Evolutionary conservation across 2,888 invertebrate species (phyloP).

Genomic region (Ametastegia equiseti): DNA sequence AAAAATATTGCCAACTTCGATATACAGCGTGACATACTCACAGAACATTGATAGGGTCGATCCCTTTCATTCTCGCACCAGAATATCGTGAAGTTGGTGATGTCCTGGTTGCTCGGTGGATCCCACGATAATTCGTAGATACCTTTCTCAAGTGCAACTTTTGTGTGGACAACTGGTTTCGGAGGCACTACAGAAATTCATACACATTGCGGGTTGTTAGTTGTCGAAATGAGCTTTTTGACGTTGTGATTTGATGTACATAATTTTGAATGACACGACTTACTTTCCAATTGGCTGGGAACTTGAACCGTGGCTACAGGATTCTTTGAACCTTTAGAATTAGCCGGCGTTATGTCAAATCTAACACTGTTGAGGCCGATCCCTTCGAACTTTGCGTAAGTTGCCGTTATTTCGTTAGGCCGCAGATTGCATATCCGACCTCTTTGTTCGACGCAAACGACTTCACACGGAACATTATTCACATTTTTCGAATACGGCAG

Average conservation of each 20-base stretch:
- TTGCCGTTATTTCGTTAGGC: constrained; percentile 79
- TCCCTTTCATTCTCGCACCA: constrained; percentile 84
- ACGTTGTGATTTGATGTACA: background rate
- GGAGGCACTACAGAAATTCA: constrained; percentile 68
- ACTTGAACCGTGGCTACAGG: constrained; percentile 80
- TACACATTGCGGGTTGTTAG: background rate
- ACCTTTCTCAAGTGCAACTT: constrained; percentile 84
- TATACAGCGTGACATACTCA: background rate
- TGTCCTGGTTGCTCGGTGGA: constrained; percentile 76
- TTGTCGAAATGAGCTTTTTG: background rate
- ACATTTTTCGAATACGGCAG: constrained; percentile 85
- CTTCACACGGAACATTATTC: constrained; percentile 84
- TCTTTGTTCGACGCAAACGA: constrained; percentile 76
- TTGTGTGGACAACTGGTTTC: constrained; percentile 81
- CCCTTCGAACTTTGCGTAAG: constrained; percentile 80
- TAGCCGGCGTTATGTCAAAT: constrained; percentile 81
- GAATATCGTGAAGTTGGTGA: constrained; percentile 88
- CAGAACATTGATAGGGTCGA: constrained; percentile 79
- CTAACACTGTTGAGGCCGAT: constrained; percentile 76
- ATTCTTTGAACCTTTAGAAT: constrained; percentile 80
- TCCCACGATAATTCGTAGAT: constrained; percentile 88
- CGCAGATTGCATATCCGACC: constrained; percentile 74
- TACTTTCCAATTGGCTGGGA: constrained; percentile 79
- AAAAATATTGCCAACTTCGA: background rate
- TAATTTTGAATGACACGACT: constrained; percentile 57